Evolutionary conservation across 23 tunicate species (phyloP), one percentile per base, ranked within the genome.

Genomic region (Halocynthia aurantium): DNA sequence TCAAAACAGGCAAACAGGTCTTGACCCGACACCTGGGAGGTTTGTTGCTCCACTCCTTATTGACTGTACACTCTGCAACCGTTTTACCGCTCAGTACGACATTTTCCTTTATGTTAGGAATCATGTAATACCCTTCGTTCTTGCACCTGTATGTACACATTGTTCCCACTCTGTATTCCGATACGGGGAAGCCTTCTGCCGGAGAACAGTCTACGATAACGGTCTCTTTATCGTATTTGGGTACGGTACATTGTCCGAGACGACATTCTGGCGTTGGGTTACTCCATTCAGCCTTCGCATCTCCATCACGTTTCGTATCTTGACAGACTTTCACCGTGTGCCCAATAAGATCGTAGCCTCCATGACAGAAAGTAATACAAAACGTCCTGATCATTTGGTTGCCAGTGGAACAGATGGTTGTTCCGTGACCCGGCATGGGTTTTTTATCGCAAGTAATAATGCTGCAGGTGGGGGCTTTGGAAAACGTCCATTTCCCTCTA

Each of bases 111-210:
- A 65, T 20, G 9, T 65, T 49, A 15, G 22, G 22, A 49, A 65
- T 40, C 70, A 65, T 65, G 70, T 65, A 65, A 65, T 65, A 65
- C 22, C 70, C 31, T 10, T 65, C 70, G 31, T 65, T 49, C 31
- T 65, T 65, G 19, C 70, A 65, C 2, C 17, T 65, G 19, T 65
- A 65, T 10, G 10, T 10, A 49, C 70, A 65, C 31, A 20, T 10
- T 10, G 70, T 65, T 0, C 70, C 70, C 19, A 65, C 70, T 65
- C 19, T 65, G 70, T 20, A 65, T 65, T 65, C 70, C 31, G 9
- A 10, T 10, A 65, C 70, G 31, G 22, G 10, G 31, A 20, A 15
- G 10, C 70, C 70, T 15, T 65, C 70, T 15, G 70, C 49, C 10
- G 70, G 17, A 10, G 19, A 0, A 15, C 70, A 65, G 19, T 6